Evolutionary conservation across 2,888 invertebrate genomes (phyloP).

Genomic region (Morpho deidamia): DNA sequence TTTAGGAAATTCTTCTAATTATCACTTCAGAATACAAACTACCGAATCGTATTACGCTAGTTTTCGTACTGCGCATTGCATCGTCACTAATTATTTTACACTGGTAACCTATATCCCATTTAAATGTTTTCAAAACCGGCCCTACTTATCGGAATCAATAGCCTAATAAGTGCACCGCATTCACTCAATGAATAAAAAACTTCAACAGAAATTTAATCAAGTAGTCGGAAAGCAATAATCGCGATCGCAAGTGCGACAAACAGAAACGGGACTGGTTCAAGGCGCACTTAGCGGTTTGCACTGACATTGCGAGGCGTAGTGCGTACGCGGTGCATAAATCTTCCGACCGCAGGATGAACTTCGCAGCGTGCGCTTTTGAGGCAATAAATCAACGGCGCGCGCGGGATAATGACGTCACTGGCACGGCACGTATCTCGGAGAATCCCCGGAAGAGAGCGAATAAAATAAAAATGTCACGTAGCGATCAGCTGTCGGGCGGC

Average conservation of each 20-base stretch:
- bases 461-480: constrained; percentile 79
- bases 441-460: constrained; percentile 76
- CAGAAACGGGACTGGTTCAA: constrained; percentile 34
- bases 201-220: constrained; percentile 1
- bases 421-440: constrained; percentile 73
- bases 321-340: constrained; percentile 49
- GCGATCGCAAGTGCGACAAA: constrained; percentile 7
- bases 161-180: neutral
- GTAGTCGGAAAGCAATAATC: constrained; percentile 7
- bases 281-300: constrained; percentile 38
- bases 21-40: no score
- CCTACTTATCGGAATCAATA: no score
- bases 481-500: constrained; percentile 75
- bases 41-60: no score
- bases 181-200: constrained; percentile 1
- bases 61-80: no score
- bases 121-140: no score
- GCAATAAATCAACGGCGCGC: constrained; percentile 69
- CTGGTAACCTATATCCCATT: no score
- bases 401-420: constrained; percentile 74
- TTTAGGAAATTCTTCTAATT: no score
- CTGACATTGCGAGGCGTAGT: constrained; percentile 45
- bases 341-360: constrained; percentile 45
- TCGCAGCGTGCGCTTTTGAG: constrained; percentile 44
- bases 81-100: no score